A percentile compares a stretch with the other conserved stretches of the same genome.
Conservation (phyloP, 2,113 vertebrate species). For the Orycteropus afer region DNA sequence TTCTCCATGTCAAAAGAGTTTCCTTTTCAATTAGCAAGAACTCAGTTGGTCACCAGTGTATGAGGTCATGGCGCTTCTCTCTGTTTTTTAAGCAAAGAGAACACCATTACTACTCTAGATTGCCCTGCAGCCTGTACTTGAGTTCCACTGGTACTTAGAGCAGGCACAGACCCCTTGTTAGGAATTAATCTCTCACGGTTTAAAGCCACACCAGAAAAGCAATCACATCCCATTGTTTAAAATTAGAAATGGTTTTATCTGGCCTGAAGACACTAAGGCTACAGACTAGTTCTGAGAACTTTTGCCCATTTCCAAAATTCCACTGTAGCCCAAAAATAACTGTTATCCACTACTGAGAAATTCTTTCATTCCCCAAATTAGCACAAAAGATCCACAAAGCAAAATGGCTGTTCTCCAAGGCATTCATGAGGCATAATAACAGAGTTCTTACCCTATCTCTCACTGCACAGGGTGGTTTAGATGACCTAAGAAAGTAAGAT, state of each 20-base stretch:
- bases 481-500: neutral
- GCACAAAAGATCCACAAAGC: neutral
- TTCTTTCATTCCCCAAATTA: neutral
- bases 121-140: neutral
- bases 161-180: neutral
- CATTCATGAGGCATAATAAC: too few species aligned
- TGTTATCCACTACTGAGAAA: neutral
- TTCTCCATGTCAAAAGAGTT: neutral
- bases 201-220: neutral
- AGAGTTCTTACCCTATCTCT: neutral
- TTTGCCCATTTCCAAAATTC: constrained; percentile 13
- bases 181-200: neutral
- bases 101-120: neutral
- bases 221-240: neutral
- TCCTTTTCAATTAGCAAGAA: neutral
- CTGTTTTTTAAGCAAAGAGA: neutral
- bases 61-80: neutral
- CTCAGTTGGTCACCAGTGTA: neutral
- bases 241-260: neutral
- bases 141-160: neutral
- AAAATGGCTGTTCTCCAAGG: neutral
- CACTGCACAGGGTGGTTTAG: neutral
- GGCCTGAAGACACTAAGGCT: neutral
- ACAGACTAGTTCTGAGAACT: neutral
- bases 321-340: neutral